phyloP scores from a whole-genome alignment of 2,888 invertebrate species.

The Philonicus albiceps region DNA sequence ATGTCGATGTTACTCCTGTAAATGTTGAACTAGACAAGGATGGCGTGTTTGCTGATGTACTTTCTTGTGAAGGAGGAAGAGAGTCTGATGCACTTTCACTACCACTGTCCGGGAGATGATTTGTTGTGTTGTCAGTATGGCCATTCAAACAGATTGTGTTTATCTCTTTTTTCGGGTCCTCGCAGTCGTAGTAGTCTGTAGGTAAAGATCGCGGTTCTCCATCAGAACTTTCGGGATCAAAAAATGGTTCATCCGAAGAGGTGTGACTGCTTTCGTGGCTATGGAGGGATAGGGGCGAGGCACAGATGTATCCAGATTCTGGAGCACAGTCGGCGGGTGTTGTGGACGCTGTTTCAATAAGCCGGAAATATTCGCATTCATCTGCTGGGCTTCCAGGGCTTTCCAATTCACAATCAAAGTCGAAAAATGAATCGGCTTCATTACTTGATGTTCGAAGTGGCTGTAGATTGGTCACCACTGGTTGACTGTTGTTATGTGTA shows the following conservation, averaged over 20 bases:
- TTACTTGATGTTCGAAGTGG: conserved; percentile 63
- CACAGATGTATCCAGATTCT: conserved; percentile 67
- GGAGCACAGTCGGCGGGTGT: conserved; percentile 63
- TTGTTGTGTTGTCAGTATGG: conserved; percentile 45
- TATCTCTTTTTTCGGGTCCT: conserved; percentile 47
- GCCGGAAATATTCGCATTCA: conserved; percentile 66
- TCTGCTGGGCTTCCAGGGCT: conserved; percentile 77
- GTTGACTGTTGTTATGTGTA: conserved; percentile 56
- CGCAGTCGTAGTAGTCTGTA: conserved; percentile 50
- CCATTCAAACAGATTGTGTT: conserved; percentile 29
- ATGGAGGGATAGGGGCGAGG: conserved; percentile 54
- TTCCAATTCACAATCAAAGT: conserved; percentile 72
- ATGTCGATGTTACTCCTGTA: conserved; percentile 38
- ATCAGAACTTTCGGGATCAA: conserved; percentile 62
- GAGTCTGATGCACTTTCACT: conserved; percentile 51
- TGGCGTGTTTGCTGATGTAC: conserved; percentile 49
- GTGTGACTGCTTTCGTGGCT: conserved; percentile 63
- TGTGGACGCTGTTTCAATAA: conserved; percentile 66
- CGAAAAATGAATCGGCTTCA: conserved; percentile 69
- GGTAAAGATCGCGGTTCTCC: conserved; percentile 49
- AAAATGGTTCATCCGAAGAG: conserved; percentile 65
- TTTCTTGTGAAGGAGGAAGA: conserved; percentile 50
- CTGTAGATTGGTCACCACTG: conserved; percentile 64
- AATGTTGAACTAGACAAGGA: conserved; percentile 44
- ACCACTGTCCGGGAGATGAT: conserved; percentile 47